Percentiles rank a stretch among this genome's conserved stretches.
Conservation (phyloP, 2,888 invertebrate genomes). For the Clostera curtula region DNA sequence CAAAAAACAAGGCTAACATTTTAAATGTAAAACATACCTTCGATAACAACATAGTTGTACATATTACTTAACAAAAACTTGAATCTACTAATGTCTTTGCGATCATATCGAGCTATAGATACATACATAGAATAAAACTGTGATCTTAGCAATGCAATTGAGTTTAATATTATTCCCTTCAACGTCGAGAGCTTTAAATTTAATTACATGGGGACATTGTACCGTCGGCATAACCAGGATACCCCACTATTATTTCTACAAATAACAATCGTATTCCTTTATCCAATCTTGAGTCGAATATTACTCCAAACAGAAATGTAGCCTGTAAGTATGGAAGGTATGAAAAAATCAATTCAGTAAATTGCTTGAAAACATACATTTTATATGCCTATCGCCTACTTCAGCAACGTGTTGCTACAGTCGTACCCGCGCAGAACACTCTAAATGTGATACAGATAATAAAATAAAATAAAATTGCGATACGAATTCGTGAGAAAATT, state of each 20-base stretch:
- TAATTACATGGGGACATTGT: conserved; percentile 61
- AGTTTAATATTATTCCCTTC: conserved; percentile 66
- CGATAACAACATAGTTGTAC: no score
- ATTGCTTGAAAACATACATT: no score
- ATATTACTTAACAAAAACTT: no score
- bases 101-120: no score
- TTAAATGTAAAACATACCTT: no score
- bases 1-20: no score
- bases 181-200: conserved; percentile 66
- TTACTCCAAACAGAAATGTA: no score
- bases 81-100: no score
- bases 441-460: conserved; percentile 72
- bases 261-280: no score
- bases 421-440: conserved; percentile 51
- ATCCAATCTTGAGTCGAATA: no score
- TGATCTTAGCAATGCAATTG: conserved; percentile 68
- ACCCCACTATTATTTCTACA: no score
- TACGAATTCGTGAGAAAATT: conserved; percentile 75
- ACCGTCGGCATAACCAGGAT: conserved; percentile 31
- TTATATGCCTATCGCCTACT: conserved; percentile 13
- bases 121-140: conserved; percentile 44
- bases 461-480: conserved; percentile 75
- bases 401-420: conserved; percentile 24
- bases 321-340: no score
- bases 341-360: conserved; percentile 12